phyloP scores from a whole-genome alignment of 2,797 vertebrate species.

The Bufotes viridis region DNA sequence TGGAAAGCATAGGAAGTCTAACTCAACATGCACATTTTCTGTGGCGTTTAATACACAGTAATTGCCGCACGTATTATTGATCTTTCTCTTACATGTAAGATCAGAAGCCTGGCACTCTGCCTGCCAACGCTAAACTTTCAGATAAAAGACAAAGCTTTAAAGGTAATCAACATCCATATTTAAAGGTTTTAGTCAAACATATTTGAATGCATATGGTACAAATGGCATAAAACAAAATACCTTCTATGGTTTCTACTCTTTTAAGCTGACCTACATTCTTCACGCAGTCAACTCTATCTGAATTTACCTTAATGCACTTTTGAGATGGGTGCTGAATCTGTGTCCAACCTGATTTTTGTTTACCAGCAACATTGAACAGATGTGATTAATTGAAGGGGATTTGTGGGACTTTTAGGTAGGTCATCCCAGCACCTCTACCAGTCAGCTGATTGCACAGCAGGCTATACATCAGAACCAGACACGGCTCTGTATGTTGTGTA shows the following conservation, averaged over 20 bases:
- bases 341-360: not conserved
- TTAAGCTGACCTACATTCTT: not conserved
- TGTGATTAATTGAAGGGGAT: no score
- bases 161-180: not conserved
- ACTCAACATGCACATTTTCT: slow-evolving; percentile 6
- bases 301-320: not conserved
- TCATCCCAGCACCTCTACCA: no score
- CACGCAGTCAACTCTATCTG: not conserved
- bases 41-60: slow-evolving; percentile 16
- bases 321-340: no score
- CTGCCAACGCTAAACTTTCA: not conserved
- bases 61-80: slow-evolving; percentile 24
- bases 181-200: slow-evolving; percentile 24
- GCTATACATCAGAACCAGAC: no score
- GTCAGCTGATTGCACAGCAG: no score
- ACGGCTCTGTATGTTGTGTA: no score
- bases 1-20: not conserved
- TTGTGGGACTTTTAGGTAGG: no score
- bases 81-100: slow-evolving; percentile 31
- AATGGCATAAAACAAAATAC: not conserved
- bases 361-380: not conserved
- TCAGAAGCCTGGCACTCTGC: slow-evolving; percentile 36
- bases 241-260: not conserved
- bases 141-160: slow-evolving; percentile 34
- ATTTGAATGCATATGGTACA: not conserved